These are phyloP conservation scores for Agrochola lota DNA, from an alignment of 2,888 invertebrate genomes.

Conservation along the genomic window DNA sequence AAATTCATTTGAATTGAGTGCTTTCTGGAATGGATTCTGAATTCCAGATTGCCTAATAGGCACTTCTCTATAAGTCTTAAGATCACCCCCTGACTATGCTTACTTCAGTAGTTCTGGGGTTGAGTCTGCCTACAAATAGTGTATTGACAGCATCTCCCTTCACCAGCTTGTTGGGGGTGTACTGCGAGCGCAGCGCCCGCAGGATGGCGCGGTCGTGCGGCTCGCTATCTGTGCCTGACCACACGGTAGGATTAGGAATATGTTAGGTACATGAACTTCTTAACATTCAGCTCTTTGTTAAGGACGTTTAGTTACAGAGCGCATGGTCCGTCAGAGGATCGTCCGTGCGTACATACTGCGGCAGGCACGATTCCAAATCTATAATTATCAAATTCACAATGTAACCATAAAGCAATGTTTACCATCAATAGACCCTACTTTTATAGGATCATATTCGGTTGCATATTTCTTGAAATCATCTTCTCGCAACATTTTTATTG, in stretches of 20 bases:
- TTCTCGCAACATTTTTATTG: slow-evolving; percentile 67
- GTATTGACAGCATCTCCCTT: slow-evolving; percentile 93
- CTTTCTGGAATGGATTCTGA: not conserved
- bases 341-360: not conserved
- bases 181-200: slow-evolving; percentile 93
- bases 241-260: not conserved
- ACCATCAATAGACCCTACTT: slow-evolving; percentile 96
- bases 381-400: not conserved
- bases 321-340: not conserved
- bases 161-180: slow-evolving; percentile 92
- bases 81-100: slow-evolving; percentile 55
- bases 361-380: not conserved
- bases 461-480: slow-evolving; percentile 80
- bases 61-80: not conserved
- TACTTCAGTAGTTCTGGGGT: slow-evolving; percentile 92
- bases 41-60: not conserved
- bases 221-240: slow-evolving; percentile 92
- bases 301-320: not conserved
- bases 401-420: slow-evolving; percentile 46
- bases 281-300: not conserved
- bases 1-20: not conserved
- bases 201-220: slow-evolving; percentile 95
- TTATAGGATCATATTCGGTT: slow-evolving; percentile 94
- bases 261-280: not conserved
- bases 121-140: slow-evolving; percentile 94